These are phyloP conservation scores for Rhea americana DNA, from an alignment of 2,113 vertebrate genomes.

Conservation along the genomic window DNA sequence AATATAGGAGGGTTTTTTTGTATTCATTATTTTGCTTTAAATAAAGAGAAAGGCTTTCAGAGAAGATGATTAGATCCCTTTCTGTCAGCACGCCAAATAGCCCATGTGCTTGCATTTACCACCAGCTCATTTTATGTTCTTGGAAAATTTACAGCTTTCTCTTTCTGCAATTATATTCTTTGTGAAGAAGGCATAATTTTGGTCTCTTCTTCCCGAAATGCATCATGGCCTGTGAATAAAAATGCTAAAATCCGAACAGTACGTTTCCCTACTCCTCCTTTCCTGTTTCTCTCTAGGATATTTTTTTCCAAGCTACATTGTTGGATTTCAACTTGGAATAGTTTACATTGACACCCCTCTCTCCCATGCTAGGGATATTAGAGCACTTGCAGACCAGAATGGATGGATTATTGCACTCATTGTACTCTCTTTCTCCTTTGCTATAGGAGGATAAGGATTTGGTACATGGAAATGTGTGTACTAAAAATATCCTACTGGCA, in stretches of 20 bases:
- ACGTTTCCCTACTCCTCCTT: not conserved
- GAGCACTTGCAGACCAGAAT: not conserved
- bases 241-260: not conserved
- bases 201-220: not conserved
- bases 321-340: not conserved
- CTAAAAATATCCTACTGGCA: constrained; percentile 95
- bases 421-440: not conserved
- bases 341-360: not conserved
- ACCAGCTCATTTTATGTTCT: not conserved
- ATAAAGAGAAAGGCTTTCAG: not conserved
- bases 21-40: not conserved
- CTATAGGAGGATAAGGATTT: constrained; percentile 95
- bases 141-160: not conserved
- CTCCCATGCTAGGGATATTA: accelerated
- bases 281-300: not conserved
- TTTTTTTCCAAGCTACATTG: not conserved
- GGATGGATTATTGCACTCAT: not conserved
- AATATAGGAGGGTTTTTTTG: too few species aligned
- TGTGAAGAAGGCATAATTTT: not conserved
- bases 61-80: not conserved
- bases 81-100: not conserved
- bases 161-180: not conserved
- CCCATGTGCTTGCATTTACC: not conserved
- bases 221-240: not conserved
- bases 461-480: constrained; percentile 94